Percentiles rank a stretch among this genome's conserved stretches.
Conservation (phyloP, 2,888 invertebrate species). For the Leptodirus hochenwartii region DNA sequence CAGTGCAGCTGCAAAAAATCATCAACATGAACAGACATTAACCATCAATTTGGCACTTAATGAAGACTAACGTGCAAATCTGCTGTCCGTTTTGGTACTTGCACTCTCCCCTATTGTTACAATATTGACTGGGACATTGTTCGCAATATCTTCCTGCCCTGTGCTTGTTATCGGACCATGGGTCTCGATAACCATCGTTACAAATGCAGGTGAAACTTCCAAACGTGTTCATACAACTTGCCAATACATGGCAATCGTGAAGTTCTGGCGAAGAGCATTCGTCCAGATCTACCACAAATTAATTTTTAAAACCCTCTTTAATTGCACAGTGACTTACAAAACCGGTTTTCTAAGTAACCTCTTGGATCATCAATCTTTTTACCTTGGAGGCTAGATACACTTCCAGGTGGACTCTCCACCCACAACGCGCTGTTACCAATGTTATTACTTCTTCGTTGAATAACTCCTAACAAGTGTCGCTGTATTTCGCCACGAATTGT, state of each 20-base stretch:
- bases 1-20: conserved; percentile 43
- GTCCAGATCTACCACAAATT: conserved; percentile 48
- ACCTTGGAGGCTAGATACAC: conserved; percentile 49
- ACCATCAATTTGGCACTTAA: neutral
- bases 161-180: conserved; percentile 44
- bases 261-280: conserved; percentile 67
- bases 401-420: conserved; percentile 66
- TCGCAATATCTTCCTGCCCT: conserved; percentile 59
- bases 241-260: conserved; percentile 69
- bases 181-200: conserved; percentile 56
- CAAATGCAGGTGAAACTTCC: conserved; percentile 69
- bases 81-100: conserved; percentile 56
- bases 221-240: conserved; percentile 64
- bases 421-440: conserved; percentile 73
- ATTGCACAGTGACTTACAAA: no score
- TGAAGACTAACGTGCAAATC: conserved; percentile 47
- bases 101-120: conserved; percentile 75
- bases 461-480: conserved; percentile 66
- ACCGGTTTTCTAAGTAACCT: no score
- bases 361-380: no score
- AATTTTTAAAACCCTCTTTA: no score
- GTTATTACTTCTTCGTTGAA: conserved; percentile 68
- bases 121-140: conserved; percentile 57
- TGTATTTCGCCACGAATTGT: conserved; percentile 60
- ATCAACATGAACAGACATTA: neutral